A percentile compares a stretch with the other conserved stretches of the same genome.
These are phyloP conservation scores for Ceramica pisi DNA, from an alignment of 2,888 invertebrate species.

Conservation along the genomic window DNA sequence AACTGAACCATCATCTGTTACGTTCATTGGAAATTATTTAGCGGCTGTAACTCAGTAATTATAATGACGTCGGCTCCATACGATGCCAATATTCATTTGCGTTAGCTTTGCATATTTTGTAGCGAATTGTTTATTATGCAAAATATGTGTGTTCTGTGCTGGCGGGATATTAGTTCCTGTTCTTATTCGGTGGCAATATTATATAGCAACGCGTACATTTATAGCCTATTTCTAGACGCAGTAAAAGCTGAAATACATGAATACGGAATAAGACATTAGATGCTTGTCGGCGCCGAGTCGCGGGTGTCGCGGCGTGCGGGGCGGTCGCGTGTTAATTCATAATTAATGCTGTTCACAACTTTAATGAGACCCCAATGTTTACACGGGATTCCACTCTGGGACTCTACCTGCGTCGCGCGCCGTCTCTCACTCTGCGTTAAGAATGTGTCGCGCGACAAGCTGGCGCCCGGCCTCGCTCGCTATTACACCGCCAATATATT, in stretches of 20 bases:
- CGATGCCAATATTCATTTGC: slow-evolving; percentile 29
- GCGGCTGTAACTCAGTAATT: slow-evolving; percentile 60
- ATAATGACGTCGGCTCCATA: slow-evolving; percentile 33
- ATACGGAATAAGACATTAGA: slow-evolving; percentile 52
- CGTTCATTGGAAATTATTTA: slow-evolving; percentile 70
- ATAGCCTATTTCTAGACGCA: slow-evolving; percentile 44
- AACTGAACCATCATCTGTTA: slow-evolving; percentile 64
- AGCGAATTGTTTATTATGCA: slow-evolving; percentile 19
- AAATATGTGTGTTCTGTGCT: slow-evolving; percentile 8
- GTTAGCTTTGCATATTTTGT: slow-evolving; percentile 35
- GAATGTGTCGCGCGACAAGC: slow-evolving; percentile 7
- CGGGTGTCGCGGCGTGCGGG: slow-evolving; percentile 32
- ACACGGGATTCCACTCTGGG: slow-evolving; percentile 75
- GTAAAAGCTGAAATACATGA: slow-evolving; percentile 55
- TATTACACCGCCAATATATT: background rate
- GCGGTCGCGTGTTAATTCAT: slow-evolving; percentile 72
- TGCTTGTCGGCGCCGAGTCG: slow-evolving; percentile 22
- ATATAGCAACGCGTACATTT: slow-evolving; percentile 11
- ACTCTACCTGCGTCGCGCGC: slow-evolving; percentile 39
- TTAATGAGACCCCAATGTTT: slow-evolving; percentile 78
- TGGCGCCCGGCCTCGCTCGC: background rate
- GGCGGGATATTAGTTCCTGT: background rate
- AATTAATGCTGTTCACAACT: slow-evolving; percentile 80
- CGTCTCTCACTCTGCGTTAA: slow-evolving; percentile 43
- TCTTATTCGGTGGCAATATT: background rate